Evolutionary conservation across 2,113 vertebrate species (phyloP).

Genomic region (Cathartes aura): DNA sequence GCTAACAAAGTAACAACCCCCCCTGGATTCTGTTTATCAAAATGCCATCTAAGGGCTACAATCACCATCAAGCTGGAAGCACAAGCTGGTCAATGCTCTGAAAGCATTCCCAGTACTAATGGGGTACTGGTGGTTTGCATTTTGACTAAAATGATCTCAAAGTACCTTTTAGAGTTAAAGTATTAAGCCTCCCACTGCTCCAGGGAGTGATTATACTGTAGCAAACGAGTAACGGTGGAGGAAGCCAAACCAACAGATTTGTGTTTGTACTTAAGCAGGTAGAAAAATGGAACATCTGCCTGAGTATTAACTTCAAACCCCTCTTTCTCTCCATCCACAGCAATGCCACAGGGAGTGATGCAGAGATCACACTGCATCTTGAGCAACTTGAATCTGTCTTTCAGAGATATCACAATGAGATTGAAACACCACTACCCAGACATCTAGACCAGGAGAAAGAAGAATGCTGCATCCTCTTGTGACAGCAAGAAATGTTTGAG

Average conservation of each 20-base stretch:
- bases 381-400: neutral
- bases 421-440: neutral
- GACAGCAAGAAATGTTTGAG: neutral
- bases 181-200: neutral
- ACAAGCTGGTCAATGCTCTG: neutral
- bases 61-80: neutral
- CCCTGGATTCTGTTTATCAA: neutral
- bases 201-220: neutral
- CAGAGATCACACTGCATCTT: neutral
- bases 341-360: neutral
- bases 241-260: slow-evolving; percentile 26
- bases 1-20: neutral
- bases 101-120: neutral
- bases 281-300: neutral
- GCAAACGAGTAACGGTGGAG: neutral
- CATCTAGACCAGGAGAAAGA: neutral
- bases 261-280: neutral
- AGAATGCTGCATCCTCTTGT: neutral
- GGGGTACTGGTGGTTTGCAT: neutral
- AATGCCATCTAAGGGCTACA: neutral
- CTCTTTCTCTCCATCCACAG: neutral
- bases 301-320: neutral
- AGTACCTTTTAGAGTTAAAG: neutral
- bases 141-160: neutral
- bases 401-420: neutral